Conservation (phyloP, 1,140 invertebrate species). For the Maniola jurtina region DNA sequence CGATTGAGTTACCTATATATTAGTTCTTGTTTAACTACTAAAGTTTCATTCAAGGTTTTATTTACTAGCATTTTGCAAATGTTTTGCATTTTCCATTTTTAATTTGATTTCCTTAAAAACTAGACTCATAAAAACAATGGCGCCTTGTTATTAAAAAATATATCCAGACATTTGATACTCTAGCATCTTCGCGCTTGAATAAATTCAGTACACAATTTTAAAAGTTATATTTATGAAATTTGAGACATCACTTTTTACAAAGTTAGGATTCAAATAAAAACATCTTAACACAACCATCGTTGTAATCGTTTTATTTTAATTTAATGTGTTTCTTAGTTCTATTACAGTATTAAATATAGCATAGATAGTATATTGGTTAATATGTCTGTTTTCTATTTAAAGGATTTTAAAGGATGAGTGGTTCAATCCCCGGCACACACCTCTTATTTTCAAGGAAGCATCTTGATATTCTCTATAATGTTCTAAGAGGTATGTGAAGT, state of each 20-base stretch:
- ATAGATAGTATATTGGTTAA: too few species aligned
- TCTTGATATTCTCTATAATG: too few species aligned
- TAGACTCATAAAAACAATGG: constrained; percentile 19
- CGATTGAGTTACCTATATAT: neutral
- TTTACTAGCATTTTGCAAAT: neutral
- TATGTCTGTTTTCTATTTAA: too few species aligned
- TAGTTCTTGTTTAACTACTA: neutral
- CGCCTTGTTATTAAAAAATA: constrained; percentile 14
- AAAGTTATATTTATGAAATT: constrained; percentile 22
- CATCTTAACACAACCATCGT: neutral
- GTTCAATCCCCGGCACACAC: too few species aligned
- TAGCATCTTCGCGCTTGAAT: constrained; percentile 25
- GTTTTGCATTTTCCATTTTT: too few species aligned
- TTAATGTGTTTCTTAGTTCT: too few species aligned
- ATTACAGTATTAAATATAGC: too few species aligned
- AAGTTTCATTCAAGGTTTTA: neutral
- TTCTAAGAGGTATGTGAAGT: too few species aligned
- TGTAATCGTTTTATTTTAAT: constrained; percentile 20
- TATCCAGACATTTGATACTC: constrained; percentile 28
- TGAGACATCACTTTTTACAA: constrained; percentile 12
- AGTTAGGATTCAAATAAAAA: constrained; percentile 1
- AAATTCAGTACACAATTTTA: constrained; percentile 23
- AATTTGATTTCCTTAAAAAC: neutral
- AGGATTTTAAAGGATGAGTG: too few species aligned
- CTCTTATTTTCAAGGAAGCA: too few species aligned